Conservation (phyloP, 2,888 invertebrate genomes). For the Meganola albula region DNA sequence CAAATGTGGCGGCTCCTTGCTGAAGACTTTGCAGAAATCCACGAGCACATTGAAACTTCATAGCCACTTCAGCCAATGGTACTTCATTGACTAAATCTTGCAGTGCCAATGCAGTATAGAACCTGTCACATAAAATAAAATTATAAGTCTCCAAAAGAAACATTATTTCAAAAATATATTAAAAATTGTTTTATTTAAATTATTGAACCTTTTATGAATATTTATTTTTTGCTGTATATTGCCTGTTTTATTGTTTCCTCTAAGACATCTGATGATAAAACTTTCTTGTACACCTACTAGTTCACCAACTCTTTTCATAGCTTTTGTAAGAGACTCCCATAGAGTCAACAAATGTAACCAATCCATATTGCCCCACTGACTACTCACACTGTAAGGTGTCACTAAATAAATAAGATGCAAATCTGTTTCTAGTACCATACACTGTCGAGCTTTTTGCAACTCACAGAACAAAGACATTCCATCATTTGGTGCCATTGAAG, state of each 20-base stretch:
- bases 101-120: constrained; percentile 93
- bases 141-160: neutral
- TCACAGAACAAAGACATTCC: constrained; percentile 93
- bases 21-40: constrained; percentile 96
- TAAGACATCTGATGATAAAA: constrained; percentile 87
- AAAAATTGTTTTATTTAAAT: neutral
- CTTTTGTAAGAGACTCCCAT: constrained; percentile 88
- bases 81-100: constrained; percentile 96
- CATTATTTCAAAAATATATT: neutral
- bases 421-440: constrained; percentile 95
- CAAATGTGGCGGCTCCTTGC: constrained; percentile 96
- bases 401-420: constrained; percentile 96
- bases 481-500: constrained; percentile 96
- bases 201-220: constrained; percentile 80
- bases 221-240: constrained; percentile 75
- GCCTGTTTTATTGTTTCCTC: constrained; percentile 79
- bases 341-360: constrained; percentile 88
- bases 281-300: constrained; percentile 92
- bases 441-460: constrained; percentile 91
- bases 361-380: constrained; percentile 87
- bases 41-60: constrained; percentile 90
- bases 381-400: constrained; percentile 93
- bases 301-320: constrained; percentile 91
- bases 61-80: constrained; percentile 87
- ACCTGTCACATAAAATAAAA: constrained; percentile 64